These are phyloP conservation scores for Mylabris phalerata DNA, from an alignment of 1,140 invertebrate species.

Conservation along the genomic window DNA sequence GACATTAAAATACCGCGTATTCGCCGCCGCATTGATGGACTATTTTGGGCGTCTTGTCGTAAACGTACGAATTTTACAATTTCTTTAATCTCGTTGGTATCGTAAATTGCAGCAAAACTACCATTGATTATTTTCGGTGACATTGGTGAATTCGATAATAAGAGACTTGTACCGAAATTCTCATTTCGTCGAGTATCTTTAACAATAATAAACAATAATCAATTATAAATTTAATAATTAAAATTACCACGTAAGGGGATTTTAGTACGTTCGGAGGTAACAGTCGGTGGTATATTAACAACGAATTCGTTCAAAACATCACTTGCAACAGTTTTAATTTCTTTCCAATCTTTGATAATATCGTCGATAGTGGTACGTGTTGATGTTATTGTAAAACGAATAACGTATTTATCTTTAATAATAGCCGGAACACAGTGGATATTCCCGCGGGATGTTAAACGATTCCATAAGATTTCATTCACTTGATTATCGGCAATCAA, in stretches of 20 bases:
- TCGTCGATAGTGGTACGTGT: constrained; percentile 81
- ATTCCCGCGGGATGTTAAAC: constrained; percentile 74
- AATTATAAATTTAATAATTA: not conserved
- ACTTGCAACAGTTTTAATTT: constrained; percentile 73
- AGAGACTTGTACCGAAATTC: constrained; percentile 85
- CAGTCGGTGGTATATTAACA: constrained; percentile 47
- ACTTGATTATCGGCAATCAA: constrained; percentile 77
- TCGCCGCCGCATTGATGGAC: constrained; percentile 75
- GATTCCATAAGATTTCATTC: constrained; percentile 78
- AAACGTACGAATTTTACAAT: constrained; percentile 66
- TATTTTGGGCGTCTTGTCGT: constrained; percentile 63
- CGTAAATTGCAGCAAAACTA: constrained; percentile 91
- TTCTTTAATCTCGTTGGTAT: constrained; percentile 75
- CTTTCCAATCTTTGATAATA: constrained; percentile 82
- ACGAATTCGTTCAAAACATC: constrained; percentile 59
- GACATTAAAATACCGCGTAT: constrained; percentile 81
- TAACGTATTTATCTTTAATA: constrained; percentile 85
- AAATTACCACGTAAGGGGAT: not conserved
- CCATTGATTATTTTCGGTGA: constrained; percentile 96
- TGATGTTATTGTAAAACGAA: constrained; percentile 89
- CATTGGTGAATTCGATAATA: constrained; percentile 91
- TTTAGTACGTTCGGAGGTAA: constrained; percentile 66
- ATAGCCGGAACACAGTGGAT: constrained; percentile 92
- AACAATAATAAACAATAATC: not conserved
- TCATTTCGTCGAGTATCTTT: constrained; percentile 74